These are phyloP conservation scores for Coelinius sp. DNA, from an alignment of 2,888 invertebrate species.

Conservation along the genomic window DNA sequence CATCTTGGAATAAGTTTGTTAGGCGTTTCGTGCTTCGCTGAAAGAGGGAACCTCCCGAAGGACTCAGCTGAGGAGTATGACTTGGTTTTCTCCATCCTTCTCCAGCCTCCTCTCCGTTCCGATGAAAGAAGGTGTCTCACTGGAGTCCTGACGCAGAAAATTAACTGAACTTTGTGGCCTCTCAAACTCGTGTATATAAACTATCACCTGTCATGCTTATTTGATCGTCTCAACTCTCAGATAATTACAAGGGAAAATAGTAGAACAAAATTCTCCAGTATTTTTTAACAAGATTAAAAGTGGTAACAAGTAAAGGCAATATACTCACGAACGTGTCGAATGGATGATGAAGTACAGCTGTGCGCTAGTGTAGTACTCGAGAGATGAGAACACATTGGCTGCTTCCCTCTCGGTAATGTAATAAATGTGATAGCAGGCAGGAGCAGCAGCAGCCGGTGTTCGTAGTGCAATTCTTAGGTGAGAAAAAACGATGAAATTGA, in stretches of 20 bases:
- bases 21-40: constrained; percentile 8
- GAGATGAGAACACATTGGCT: constrained; percentile 28
- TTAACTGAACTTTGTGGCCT: constrained; percentile 13
- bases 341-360: constrained; percentile 31
- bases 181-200: constrained; percentile 11
- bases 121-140: not conserved
- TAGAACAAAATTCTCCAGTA: constrained; percentile 2
- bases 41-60: constrained; percentile 15
- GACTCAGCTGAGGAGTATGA: constrained; percentile 13
- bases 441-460: constrained; percentile 48
- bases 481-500: constrained; percentile 36
- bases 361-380: constrained; percentile 2
- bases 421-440: constrained; percentile 55
- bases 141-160: constrained; percentile 15
- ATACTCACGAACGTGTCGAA: constrained; percentile 35
- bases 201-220: constrained; percentile 25
- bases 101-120: not conserved
- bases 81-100: constrained; percentile 3
- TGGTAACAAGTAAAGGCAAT: constrained; percentile 14
- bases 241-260: constrained; percentile 10
- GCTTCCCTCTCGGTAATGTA: constrained; percentile 48
- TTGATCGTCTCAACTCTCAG: constrained; percentile 6
- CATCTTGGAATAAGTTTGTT: constrained; percentile 28
- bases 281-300: constrained; percentile 6
- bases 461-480: constrained; percentile 45